A percentile compares a stretch with the other conserved stretches of the same genome.
Conservation (phyloP, 2,113 vertebrate species). For the Sander lucioperca region DNA sequence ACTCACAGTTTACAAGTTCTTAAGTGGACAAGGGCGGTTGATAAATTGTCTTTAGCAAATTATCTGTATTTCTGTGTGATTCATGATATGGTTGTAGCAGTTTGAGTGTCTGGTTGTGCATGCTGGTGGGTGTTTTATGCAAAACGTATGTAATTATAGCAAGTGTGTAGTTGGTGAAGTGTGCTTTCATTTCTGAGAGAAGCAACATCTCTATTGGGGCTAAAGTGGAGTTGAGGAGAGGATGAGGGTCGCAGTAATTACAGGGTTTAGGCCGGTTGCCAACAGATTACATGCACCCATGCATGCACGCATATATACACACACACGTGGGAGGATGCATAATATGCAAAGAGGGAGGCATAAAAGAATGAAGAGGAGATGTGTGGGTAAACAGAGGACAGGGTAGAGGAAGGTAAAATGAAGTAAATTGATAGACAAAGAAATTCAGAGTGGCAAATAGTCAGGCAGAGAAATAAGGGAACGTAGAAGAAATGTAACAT, state of each 20-base stretch:
- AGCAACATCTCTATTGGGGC: conserved; percentile 31
- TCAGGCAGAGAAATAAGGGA: not conserved
- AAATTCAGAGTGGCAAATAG: not conserved
- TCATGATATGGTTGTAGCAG: conserved; percentile 15
- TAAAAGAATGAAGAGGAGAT: conserved; percentile 53
- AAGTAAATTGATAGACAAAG: conserved; percentile 3
- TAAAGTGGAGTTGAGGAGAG: conserved; percentile 58
- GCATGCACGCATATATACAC: conserved; percentile 28
- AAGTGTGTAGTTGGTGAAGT: conserved; percentile 17
- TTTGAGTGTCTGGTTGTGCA: conserved; percentile 36
- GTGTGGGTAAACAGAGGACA: conserved; percentile 34
- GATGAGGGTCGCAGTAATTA: conserved; percentile 71
- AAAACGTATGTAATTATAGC: conserved; percentile 36
- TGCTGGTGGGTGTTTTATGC: conserved; percentile 41
- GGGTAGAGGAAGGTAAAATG: conserved; percentile 16
- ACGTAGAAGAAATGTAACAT: not conserved
- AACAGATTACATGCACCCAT: conserved; percentile 52
- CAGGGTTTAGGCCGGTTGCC: conserved; percentile 59
- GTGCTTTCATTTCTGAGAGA: conserved; percentile 26
- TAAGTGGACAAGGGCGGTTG: not conserved
- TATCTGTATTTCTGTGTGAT: conserved; percentile 7
- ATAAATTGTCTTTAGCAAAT: conserved; percentile 18
- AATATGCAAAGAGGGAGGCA: conserved; percentile 53
- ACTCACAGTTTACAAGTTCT: not conserved
- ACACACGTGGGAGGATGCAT: conserved; percentile 57